phyloP scores from a whole-genome alignment of 2,888 invertebrate genomes.

The Sinotaia quadrata region DNA sequence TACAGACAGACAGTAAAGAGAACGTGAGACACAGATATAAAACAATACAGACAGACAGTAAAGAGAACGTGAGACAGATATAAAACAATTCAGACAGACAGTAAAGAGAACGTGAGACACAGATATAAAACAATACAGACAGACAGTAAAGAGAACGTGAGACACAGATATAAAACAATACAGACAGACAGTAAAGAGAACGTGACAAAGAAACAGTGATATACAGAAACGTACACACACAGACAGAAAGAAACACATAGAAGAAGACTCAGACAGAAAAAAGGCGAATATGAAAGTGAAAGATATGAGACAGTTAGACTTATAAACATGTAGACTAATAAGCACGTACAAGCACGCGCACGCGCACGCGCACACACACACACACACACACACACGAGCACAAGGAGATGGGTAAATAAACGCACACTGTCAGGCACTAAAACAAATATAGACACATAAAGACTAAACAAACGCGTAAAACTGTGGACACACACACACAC shows the following conservation, averaged over 20 bases:
- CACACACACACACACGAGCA: constrained; percentile 2
- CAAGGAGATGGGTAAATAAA: neutral
- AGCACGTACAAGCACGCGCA: neutral
- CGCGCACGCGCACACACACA: constrained; percentile 12
- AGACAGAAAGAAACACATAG: constrained; percentile 6
- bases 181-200: neutral
- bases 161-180: no score
- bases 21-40: constrained; percentile 1
- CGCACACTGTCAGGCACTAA: neutral
- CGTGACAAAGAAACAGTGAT: neutral
- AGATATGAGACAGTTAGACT: no score
- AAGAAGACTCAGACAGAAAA: neutral
- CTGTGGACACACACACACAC: neutral
- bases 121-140: no score
- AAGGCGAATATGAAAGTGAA: neutral
- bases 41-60: no score
- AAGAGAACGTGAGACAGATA: no score
- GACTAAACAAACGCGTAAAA: no score
- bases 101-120: no score
- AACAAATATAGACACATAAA: neutral
- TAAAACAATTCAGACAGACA: no score
- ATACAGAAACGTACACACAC: neutral
- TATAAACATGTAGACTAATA: neutral
- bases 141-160: no score
- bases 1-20: neutral